Conservation (phyloP, 2,113 vertebrate genomes). For the Tenebrosternarchus preto region DNA sequence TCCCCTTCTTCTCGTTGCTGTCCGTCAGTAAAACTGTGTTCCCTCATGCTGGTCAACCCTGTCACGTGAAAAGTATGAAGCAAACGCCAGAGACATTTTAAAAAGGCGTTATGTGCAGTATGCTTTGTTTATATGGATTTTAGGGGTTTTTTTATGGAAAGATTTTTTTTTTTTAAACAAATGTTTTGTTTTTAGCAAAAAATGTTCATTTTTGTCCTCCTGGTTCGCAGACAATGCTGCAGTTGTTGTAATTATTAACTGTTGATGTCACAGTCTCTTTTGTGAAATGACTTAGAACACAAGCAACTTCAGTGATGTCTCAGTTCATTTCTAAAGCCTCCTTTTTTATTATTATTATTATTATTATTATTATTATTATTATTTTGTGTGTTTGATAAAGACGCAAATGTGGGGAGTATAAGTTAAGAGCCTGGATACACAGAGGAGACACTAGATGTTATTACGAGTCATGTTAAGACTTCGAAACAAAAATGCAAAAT, state of each 20-base stretch:
- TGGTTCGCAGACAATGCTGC: background rate
- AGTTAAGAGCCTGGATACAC: constrained; percentile 45
- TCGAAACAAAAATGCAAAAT: background rate
- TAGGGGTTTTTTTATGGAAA: constrained; percentile 20
- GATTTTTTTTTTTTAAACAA: constrained; percentile 15
- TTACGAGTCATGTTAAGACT: background rate
- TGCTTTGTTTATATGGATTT: constrained; percentile 36
- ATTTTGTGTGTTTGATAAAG: constrained; percentile 52
- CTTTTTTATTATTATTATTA: constrained; percentile 42
- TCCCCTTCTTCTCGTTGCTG: background rate
- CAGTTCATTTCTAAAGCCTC: constrained; percentile 33
- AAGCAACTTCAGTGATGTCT: constrained; percentile 47
- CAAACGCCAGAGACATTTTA: background rate
- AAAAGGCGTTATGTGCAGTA: background rate
- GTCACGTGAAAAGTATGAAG: background rate
- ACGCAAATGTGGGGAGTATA: constrained; percentile 55
- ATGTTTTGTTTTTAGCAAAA: constrained; percentile 22
- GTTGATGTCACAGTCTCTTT: constrained; percentile 47
- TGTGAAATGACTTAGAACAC: constrained; percentile 51
- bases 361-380: constrained; percentile 47
- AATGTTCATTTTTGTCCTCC: constrained; percentile 2
- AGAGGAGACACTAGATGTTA: background rate
- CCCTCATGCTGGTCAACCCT: constrained; percentile 3
- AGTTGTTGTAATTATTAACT: background rate
- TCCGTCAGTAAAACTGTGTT: constrained; percentile 2